phyloP scores from a whole-genome alignment of 2,888 invertebrate genomes.

The Callosobruchus maculatus region DNA sequence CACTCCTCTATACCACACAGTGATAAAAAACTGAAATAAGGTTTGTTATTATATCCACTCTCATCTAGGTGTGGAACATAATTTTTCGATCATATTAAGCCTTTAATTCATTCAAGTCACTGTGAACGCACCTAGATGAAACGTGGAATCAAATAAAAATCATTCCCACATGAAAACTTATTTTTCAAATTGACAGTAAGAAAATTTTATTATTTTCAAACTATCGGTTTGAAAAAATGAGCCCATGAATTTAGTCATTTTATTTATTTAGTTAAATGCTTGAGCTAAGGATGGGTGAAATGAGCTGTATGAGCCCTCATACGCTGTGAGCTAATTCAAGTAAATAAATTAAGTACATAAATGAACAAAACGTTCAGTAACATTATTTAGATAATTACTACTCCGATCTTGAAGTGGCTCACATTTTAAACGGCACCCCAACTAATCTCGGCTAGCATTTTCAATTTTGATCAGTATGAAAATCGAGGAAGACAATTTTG shows the following conservation, averaged over 20 bases:
- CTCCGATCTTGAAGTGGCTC: background rate
- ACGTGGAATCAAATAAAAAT: background rate
- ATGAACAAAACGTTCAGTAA: too few relatives aligned
- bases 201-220: background rate
- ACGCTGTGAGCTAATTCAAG: background rate
- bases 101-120: background rate
- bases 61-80: conserved; percentile 3
- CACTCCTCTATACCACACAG: background rate
- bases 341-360: background rate
- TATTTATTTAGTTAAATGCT: background rate
- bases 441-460: background rate
- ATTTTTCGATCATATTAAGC: background rate
- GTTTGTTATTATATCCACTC: background rate
- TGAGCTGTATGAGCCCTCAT: background rate
- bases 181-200: background rate
- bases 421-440: background rate
- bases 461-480: background rate
- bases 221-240: background rate
- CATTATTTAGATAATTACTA: too few relatives aligned
- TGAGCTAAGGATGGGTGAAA: background rate
- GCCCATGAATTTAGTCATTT: background rate
- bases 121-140: background rate
- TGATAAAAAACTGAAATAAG: background rate
- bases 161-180: background rate
- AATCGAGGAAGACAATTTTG: background rate